Percentiles rank a stretch among this genome's conserved stretches.
Evolutionary conservation across 2,797 vertebrate genomes (phyloP).

Genomic region (Lophotriccus pileatus): DNA sequence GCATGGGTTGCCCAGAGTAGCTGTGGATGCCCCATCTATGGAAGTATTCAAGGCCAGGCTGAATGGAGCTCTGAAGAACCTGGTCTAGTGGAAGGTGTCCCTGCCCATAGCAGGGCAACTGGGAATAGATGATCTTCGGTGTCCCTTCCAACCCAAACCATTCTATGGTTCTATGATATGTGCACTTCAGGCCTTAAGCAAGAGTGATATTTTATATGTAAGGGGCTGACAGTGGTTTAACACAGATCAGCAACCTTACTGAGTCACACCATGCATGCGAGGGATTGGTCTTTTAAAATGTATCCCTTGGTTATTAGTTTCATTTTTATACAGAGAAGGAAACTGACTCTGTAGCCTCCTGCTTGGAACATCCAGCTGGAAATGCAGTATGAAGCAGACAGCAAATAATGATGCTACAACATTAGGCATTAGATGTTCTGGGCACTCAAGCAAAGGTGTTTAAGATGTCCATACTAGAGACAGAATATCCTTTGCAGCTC

Average conservation of each 20-base stretch:
- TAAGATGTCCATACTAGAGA: not conserved
- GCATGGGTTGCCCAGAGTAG: not conserved
- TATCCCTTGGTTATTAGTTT: not conserved
- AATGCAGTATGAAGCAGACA: not conserved
- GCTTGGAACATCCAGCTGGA: not conserved
- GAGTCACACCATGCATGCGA: not conserved
- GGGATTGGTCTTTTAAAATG: not conserved
- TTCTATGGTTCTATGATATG: not conserved
- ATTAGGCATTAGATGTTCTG: not conserved
- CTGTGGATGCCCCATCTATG: not conserved
- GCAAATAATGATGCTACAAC: not conserved
- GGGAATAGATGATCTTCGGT: not conserved
- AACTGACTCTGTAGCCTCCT: not conserved
- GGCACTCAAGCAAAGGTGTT: not conserved
- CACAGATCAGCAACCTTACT: rapidly evolving
- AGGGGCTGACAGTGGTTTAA: rapidly evolving
- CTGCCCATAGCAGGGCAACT: not conserved
- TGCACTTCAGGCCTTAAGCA: not conserved
- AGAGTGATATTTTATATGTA: rapidly evolving
- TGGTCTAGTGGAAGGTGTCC: not conserved
- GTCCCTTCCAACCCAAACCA: not conserved
- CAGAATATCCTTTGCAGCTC: not conserved
- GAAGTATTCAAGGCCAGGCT: not conserved
- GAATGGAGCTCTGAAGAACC: not conserved
- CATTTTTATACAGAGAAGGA: not conserved